Percentiles rank a stretch among this genome's conserved stretches.
These are phyloP conservation scores for Pelvicachromis taeniatus DNA, from an alignment of 2,113 vertebrate species.

Conservation along the genomic window DNA sequence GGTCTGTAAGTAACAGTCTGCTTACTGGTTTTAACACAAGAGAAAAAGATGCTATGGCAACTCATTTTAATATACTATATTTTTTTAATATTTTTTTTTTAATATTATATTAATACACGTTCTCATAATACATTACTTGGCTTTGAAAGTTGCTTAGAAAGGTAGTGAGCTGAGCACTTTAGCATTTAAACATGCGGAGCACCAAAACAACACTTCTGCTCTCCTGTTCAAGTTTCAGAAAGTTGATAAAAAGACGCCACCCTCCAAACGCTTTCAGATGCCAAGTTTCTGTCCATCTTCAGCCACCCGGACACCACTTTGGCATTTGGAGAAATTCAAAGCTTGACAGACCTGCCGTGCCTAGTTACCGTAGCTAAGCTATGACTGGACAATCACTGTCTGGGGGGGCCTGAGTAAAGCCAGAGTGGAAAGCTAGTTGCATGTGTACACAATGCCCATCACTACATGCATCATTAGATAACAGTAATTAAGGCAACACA, in stretches of 20 bases:
- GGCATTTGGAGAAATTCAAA: neutral
- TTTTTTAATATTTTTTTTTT: no score
- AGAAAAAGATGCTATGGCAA: neutral
- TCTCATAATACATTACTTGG: neutral
- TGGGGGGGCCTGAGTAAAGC: neutral
- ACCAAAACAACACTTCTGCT: neutral
- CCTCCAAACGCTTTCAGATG: neutral
- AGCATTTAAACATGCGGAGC: neutral
- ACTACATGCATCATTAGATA: neutral
- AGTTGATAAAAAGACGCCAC: neutral
- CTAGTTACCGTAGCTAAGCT: neutral
- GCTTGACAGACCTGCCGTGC: neutral
- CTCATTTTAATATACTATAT: neutral
- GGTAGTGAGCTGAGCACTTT: neutral
- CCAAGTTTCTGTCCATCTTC: neutral
- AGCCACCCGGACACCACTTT: neutral
- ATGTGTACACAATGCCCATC: neutral
- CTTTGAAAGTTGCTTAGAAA: neutral
- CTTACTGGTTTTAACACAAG: neutral
- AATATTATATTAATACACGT: no score
- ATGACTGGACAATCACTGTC: neutral
- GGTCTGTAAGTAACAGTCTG: neutral
- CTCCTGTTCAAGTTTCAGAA: neutral
- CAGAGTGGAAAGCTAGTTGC: conserved; percentile 1
- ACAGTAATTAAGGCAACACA: neutral